Evolutionary conservation across 2,113 vertebrate species (phyloP).

Genomic region (Micronycteris hirsuta): DNA sequence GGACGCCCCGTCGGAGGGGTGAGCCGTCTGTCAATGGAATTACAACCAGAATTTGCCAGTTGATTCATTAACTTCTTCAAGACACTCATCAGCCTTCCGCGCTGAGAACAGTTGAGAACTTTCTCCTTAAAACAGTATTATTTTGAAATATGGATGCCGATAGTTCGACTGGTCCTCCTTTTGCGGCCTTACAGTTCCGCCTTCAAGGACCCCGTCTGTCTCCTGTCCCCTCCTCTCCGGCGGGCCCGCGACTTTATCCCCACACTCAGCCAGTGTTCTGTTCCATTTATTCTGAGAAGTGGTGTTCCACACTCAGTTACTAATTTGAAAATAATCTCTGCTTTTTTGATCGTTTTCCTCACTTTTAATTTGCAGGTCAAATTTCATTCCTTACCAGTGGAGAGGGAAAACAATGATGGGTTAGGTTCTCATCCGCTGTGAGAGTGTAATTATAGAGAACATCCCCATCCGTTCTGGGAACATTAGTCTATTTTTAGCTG

Average conservation of each 20-base stretch:
- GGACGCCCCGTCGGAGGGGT: neutral
- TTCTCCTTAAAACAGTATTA: neutral
- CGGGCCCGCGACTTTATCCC: neutral
- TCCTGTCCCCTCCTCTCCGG: neutral
- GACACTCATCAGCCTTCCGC: neutral
- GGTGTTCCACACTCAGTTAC: conserved; percentile 12
- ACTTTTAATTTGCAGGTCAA: conserved; percentile 64
- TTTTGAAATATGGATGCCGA: neutral
- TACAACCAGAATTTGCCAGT: neutral
- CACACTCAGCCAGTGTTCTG: neutral
- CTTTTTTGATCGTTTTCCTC: conserved; percentile 26
- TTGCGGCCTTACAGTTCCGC: neutral
- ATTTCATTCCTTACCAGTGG: conserved; percentile 57
- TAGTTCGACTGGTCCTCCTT: neutral
- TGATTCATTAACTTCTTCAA: neutral
- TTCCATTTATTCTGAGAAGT: conserved; percentile 37
- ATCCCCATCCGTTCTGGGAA: conserved; percentile 48
- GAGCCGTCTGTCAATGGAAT: neutral
- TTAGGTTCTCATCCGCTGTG: neutral
- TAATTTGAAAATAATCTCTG: conserved; percentile 59
- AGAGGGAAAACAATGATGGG: conserved; percentile 24
- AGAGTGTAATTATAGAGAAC: conserved; percentile 56
- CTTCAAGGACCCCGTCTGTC: neutral
- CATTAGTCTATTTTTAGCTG: conserved; percentile 67
- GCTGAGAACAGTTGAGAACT: neutral